A percentile compares a stretch with the other conserved stretches of the same genome.
phyloP scores from a whole-genome alignment of 2,797 vertebrate species.

The Chelmon rostratus region DNA sequence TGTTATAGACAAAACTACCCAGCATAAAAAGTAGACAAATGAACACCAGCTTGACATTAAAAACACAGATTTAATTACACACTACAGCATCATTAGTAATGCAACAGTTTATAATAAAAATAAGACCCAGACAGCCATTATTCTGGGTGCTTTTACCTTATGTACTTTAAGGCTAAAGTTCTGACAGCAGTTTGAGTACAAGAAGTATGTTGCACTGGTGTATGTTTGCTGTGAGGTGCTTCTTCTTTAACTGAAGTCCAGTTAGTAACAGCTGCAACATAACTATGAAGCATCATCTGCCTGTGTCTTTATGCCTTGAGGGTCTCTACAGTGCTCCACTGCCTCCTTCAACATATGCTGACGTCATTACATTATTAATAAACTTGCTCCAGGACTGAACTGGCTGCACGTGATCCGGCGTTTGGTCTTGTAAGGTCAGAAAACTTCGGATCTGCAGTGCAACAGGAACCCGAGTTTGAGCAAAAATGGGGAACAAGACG shows the following conservation, averaged over 20 bases:
- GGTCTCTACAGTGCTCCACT: neutral
- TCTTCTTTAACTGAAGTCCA: too few relatives aligned
- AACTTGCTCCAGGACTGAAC: slow-evolving; percentile 17
- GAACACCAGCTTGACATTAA: neutral
- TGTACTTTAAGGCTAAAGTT: neutral
- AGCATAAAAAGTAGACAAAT: neutral
- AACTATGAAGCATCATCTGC: neutral
- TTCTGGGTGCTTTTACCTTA: neutral
- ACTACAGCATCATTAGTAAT: neutral
- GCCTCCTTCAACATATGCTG: slow-evolving; percentile 22
- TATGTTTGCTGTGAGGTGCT: neutral
- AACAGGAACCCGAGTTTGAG: slow-evolving; percentile 3
- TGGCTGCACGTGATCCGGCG: slow-evolving; percentile 19
- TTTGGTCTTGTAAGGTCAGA: slow-evolving; percentile 1
- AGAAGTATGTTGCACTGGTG: neutral
- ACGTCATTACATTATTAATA: slow-evolving; percentile 46
- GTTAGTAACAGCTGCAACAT: neutral
- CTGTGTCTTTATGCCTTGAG: neutral
- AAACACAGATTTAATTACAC: neutral
- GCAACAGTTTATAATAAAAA: neutral
- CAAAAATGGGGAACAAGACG: neutral
- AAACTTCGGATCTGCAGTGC: neutral
- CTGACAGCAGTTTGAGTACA: neutral
- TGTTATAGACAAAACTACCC: neutral
- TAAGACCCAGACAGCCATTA: neutral